phyloP scores from a whole-genome alignment of 2,113 vertebrate genomes.

The Cynoglossus semilaevis region DNA sequence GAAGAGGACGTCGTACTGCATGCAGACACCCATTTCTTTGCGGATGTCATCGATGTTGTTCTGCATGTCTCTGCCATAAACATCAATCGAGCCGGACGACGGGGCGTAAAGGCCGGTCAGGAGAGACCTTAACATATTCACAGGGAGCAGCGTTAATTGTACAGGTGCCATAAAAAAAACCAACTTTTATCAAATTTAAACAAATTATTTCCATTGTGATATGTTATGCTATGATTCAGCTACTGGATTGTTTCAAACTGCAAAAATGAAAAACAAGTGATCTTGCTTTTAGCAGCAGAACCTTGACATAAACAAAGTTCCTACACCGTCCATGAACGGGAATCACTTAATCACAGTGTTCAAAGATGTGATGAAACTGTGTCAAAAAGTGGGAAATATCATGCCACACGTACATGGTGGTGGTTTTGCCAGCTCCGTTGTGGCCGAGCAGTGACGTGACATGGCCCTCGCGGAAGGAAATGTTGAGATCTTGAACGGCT shows the following conservation, averaged over 20 bases:
- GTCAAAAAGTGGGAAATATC: background rate
- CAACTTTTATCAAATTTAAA: too few species aligned
- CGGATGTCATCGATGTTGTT: slow-evolving; percentile 78
- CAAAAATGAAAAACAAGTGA: slow-evolving; percentile 52
- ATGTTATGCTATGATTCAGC: too few species aligned
- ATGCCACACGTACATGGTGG: slow-evolving; percentile 87
- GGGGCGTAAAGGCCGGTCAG: slow-evolving; percentile 89
- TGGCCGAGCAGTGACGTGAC: slow-evolving; percentile 92
- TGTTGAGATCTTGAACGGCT: slow-evolving; percentile 88
- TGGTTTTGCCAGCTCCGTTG: slow-evolving; percentile 97
- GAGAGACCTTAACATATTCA: slow-evolving; percentile 81
- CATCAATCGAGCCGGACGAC: slow-evolving; percentile 84
- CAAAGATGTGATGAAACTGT: slow-evolving; percentile 17
- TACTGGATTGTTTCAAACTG: too few species aligned
- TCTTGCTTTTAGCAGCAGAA: slow-evolving; percentile 53
- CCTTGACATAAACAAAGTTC: slow-evolving; percentile 2
- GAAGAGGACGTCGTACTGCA: slow-evolving; percentile 95
- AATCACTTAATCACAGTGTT: too few species aligned
- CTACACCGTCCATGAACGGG: too few species aligned
- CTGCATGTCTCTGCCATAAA: slow-evolving; percentile 89
- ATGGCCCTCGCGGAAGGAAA: slow-evolving; percentile 92
- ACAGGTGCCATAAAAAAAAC: too few species aligned
- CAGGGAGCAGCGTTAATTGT: background rate
- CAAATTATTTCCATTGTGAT: too few species aligned
- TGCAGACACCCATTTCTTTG: slow-evolving; percentile 90